Evolutionary conservation across 2,888 invertebrate genomes (phyloP).

Genomic region (Stegophylla sp.): DNA sequence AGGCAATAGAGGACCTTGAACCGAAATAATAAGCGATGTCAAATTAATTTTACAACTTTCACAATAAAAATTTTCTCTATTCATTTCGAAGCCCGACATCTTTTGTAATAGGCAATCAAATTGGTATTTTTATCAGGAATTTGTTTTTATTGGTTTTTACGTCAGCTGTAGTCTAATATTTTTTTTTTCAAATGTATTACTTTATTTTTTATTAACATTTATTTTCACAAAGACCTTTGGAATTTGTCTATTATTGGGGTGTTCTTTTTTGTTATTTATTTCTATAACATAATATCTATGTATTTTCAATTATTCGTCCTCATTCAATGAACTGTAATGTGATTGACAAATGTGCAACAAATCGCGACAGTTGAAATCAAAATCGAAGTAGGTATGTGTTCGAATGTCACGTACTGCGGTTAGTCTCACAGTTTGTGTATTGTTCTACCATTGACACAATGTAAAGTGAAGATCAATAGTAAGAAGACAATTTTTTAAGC

Average conservation of each 20-base stretch:
- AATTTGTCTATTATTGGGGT: slow-evolving; percentile 17
- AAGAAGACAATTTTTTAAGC: slow-evolving; percentile 11
- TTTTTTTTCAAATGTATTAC: neutral
- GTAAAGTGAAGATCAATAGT: slow-evolving; percentile 11
- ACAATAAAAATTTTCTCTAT: neutral
- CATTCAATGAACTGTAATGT: slow-evolving; percentile 32
- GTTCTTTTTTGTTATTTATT: slow-evolving; percentile 28
- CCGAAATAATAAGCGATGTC: neutral
- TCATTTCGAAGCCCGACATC: neutral
- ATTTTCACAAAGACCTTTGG: slow-evolving; percentile 9
- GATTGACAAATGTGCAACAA: slow-evolving; percentile 22
- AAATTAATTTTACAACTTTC: slow-evolving; percentile 12
- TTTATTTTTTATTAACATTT: slow-evolving; percentile 20
- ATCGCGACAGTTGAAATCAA: slow-evolving; percentile 14
- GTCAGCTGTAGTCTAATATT: neutral
- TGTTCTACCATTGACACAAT: slow-evolving; percentile 12
- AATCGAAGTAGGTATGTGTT: slow-evolving; percentile 8
- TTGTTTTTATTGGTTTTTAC: slow-evolving; percentile 23
- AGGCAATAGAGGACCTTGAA: neutral
- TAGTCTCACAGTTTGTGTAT: slow-evolving; percentile 13
- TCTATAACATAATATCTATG: neutral
- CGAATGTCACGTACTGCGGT: slow-evolving; percentile 30
- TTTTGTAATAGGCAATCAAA: too few relatives aligned
- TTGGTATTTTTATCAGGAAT: neutral
- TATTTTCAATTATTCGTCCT: slow-evolving; percentile 27